Base-by-base conservation (phyloP, 2,113 vertebrate species). In the Pholis gunnellus region DNA sequence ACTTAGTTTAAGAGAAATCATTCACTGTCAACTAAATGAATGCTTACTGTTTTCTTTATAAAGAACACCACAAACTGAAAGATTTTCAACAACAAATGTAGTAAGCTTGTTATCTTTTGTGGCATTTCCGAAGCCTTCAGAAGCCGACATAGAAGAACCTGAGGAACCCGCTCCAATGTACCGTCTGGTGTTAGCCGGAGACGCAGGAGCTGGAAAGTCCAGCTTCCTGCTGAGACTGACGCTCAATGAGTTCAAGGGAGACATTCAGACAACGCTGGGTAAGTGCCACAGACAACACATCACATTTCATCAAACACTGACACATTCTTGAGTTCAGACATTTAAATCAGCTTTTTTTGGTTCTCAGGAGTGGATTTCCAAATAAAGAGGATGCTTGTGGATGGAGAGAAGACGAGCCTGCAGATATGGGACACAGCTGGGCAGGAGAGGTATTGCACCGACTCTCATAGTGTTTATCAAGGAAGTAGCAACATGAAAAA, bases 341-440 rank as follows among this genome's bases (percentile, higher is more conserved):
- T 68, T 25, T 64, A 13, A 67, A 70, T 48, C 18, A 20, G 5
- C 3, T 76, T 0, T 52, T 31, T 60, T 46, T 18, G 70, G 5
- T 76, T 77, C 72, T 48, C 75, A 97, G 94, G 94, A 22, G 94
- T 96, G n/a, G 95, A 96, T 78, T 96, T 96, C 87, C 95, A 96
- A 69, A 92, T 95, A 22, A 96, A 96, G 89, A 95, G 92, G 89
- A 92, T 96, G 93, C 73, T 95, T 2, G 95, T 96, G 56, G 95
- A 97, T 15, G 89, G 95, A 27, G 93, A 96, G 63, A 92, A 91
- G 83, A 95, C 93, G 0, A 93, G 70, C 0, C 80, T 96, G 52
- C 95, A 96, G 89, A 96, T 95, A 31, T 96, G 95, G 95, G 95
- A 96, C 91, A 96, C 93, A 9, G 95, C 95, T 0, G 91, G 96